Conservation (phyloP, 2,888 invertebrate species). For the Synergus gifuensis region DNA sequence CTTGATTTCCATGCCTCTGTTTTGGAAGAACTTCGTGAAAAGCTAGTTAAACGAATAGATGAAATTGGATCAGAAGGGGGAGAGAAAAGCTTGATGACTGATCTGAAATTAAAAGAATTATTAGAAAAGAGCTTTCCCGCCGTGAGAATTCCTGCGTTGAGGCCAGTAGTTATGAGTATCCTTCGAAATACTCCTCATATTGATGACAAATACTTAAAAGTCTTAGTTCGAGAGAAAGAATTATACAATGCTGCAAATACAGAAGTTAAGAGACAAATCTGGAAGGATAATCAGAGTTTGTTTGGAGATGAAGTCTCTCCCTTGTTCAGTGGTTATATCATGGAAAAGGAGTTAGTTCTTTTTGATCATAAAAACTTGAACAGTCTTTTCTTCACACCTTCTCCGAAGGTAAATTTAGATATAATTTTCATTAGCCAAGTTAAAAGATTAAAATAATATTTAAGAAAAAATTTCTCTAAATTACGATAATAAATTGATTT, state of each 20-base stretch:
- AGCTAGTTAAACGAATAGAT: constrained; percentile 84
- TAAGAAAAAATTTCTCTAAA: background rate
- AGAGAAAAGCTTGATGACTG: constrained; percentile 83
- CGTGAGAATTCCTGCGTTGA: constrained; percentile 91
- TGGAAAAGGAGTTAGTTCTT: constrained; percentile 94
- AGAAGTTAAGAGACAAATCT: constrained; percentile 98
- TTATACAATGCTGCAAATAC: constrained; percentile 96
- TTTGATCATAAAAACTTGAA: constrained; percentile 92
- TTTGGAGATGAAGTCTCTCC: constrained; percentile 99
- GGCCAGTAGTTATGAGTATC: constrained; percentile 97
- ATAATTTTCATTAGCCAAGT: background rate
- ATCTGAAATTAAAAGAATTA: constrained; percentile 92
- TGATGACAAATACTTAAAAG: constrained; percentile 91
- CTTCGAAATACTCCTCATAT: constrained; percentile 95
- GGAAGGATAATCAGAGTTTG: constrained; percentile 97
- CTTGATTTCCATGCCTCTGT: constrained; percentile 97
- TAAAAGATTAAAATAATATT: background rate
- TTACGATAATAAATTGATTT: constrained; percentile 4
- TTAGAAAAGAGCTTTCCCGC: constrained; percentile 96
- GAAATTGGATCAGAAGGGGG: constrained; percentile 83
- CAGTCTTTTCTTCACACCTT: constrained; percentile 93
- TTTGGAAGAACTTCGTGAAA: constrained; percentile 86
- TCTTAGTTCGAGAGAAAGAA: constrained; percentile 90
- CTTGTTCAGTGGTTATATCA: constrained; percentile 93
- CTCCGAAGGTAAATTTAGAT: constrained; percentile 86